Conservation (phyloP, 2,113 vertebrate genomes). For the Cromileptes altivelis region DNA sequence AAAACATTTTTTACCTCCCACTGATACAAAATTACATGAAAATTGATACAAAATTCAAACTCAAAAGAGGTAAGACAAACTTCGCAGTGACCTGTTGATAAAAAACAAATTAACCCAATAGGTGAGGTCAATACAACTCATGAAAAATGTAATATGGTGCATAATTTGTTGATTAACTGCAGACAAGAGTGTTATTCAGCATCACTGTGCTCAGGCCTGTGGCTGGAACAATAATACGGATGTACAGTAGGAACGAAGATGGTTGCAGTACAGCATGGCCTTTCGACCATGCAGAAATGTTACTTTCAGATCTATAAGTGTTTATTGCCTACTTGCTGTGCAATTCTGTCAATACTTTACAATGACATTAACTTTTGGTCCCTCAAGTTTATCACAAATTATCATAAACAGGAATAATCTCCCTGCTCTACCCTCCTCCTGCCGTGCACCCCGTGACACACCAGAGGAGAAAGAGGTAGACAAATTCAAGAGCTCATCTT, state of each 20-base stretch:
- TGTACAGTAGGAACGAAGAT: background rate
- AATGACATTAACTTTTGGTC: background rate
- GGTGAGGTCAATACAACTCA: background rate
- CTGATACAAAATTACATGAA: too few relatives aligned
- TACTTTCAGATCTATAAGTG: too few relatives aligned
- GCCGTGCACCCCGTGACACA: background rate
- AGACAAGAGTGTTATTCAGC: background rate
- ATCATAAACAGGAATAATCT: conserved; percentile 13
- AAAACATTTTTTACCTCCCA: background rate
- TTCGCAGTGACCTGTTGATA: background rate
- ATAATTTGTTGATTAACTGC: background rate
- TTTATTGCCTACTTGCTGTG: background rate
- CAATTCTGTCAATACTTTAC: background rate
- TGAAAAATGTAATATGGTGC: background rate
- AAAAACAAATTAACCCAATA: background rate
- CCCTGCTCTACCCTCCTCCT: background rate
- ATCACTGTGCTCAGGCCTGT: background rate
- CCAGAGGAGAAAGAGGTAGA: background rate
- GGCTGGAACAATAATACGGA: background rate
- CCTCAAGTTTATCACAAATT: conserved; percentile 12
- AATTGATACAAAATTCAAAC: too few relatives aligned
- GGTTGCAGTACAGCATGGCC: too few relatives aligned
- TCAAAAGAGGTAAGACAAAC: background rate
- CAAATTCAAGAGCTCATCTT: conserved; percentile 21
- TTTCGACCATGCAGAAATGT: background rate